Evolutionary conservation across 1,140 invertebrate species (phyloP), one percentile per base, ranked within the genome.

Genomic region (Drosophila grimshawi): DNA sequence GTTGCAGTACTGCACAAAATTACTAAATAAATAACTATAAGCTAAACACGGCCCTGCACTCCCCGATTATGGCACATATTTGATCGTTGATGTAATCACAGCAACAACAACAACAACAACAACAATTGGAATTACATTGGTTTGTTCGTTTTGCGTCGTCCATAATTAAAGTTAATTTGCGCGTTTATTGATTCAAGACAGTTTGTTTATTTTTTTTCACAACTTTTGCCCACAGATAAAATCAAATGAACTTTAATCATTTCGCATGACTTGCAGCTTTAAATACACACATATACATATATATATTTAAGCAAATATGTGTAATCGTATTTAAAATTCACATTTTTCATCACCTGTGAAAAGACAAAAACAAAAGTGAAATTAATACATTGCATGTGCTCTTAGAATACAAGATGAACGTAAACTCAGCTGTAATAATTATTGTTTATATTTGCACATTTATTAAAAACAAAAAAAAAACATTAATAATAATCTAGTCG

Each of bases 81-180:
- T 39, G 8, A 62, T 6, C 57, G 48, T 70, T 85, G 65, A 86
- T 75, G 69, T 78, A 86, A 85, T 78, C 53, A 59, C 39, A 41
- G 45, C 57, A 51, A 70, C 32, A 60, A 51, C 56, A 67, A 65
- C 57, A 59, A 59, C 33, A 61, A 37, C 11, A 59, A 33, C 33
- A 68, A 70, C 51, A 62, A 57, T 79, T 33, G 48, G 11, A 37
- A 74, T 49, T 62, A 69, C 33, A 67, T 52, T 43, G 56, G 5
- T 19, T 19, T 19, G 19, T 19, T 19, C 48, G 33, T 62, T 61
- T 30, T 37, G 41, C 32, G 32, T 60, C 65, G 81, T 65, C 30
- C 45, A 81, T 85, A 78, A 85, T 86, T 81, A 85, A 48, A 49
- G 63, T 60, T 74, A 78, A 81, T 81, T 81, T 57, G 35, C 46